Percentiles rank a stretch among this genome's conserved stretches.
Evolutionary conservation across 2,113 vertebrate genomes (phyloP).

Genomic region (Pyxicephalus adspersus): DNA sequence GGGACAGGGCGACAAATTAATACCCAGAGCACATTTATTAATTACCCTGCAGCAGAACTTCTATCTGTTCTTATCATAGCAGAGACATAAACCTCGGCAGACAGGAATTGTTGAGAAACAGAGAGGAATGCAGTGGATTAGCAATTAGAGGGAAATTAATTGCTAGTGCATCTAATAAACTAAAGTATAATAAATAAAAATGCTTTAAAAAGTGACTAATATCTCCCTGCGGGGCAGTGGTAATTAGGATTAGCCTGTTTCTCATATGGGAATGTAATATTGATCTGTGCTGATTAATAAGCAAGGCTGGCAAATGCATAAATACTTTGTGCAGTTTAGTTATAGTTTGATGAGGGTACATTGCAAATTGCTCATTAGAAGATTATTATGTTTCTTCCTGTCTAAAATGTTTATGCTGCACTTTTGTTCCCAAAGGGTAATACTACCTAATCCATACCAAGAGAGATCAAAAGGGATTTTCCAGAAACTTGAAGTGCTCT

Average conservation of each 20-base stretch:
- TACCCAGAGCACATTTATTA: slow-evolving; percentile 30
- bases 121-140: slow-evolving; percentile 27
- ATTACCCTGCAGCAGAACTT: neutral
- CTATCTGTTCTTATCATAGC: slow-evolving; percentile 31
- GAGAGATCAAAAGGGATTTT: no score
- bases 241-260: slow-evolving; percentile 35
- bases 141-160: slow-evolving; percentile 50
- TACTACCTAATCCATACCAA: no score
- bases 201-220: slow-evolving; percentile 44
- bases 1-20: slow-evolving; percentile 22
- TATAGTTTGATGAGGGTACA: slow-evolving; percentile 7
- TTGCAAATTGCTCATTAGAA: slow-evolving; percentile 4
- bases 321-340: slow-evolving; percentile 28
- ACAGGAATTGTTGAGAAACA: slow-evolving; percentile 22
- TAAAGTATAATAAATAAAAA: slow-evolving; percentile 49
- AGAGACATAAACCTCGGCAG: slow-evolving; percentile 9
- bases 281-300: slow-evolving; percentile 41
- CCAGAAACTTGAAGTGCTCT: no score
- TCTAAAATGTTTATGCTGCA: no score
- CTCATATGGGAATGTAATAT: slow-evolving; percentile 32
- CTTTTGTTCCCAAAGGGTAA: no score
- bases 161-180: slow-evolving; percentile 43
- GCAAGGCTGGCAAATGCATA: slow-evolving; percentile 7
- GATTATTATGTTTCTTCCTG: neutral
- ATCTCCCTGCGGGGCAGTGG: slow-evolving; percentile 32